A percentile compares a stretch with the other conserved stretches of the same genome.
phyloP scores from a whole-genome alignment of 2,113 vertebrate genomes.

The Hypocryptadius cinnamomeus region DNA sequence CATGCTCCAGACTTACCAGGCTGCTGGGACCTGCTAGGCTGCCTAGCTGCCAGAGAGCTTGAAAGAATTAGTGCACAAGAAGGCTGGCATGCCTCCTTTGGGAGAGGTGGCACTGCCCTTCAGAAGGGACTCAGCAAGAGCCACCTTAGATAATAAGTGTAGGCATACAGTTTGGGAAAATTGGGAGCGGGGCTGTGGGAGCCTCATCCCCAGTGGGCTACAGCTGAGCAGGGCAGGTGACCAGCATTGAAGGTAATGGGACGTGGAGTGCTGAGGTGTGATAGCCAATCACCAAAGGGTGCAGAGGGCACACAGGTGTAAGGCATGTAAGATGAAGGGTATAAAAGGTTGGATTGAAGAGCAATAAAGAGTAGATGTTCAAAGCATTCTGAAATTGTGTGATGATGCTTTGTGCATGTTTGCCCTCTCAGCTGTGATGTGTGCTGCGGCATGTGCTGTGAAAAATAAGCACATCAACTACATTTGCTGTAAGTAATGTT shows the following conservation, averaged over 20 bases:
- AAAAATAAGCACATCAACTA: fast-evolving
- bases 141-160: background rate
- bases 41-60: background rate
- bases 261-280: background rate
- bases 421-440: fast-evolving
- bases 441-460: background rate
- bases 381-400: background rate
- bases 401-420: background rate
- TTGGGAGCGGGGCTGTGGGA: background rate
- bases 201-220: background rate
- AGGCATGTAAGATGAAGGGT: background rate
- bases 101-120: background rate
- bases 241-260: background rate
- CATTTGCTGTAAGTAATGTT: background rate
- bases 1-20: background rate
- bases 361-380: background rate
- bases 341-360: background rate
- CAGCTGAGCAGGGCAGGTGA: background rate
- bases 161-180: background rate
- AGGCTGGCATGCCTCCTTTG: fast-evolving
- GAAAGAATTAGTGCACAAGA: fast-evolving
- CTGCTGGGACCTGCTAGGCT: background rate
- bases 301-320: background rate
- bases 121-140: background rate
- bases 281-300: background rate